Percentiles rank a stretch among this genome's conserved stretches.
These are phyloP conservation scores for Colistium nudipinnis DNA, from an alignment of 2,113 vertebrate genomes.

Conservation along the genomic window DNA sequence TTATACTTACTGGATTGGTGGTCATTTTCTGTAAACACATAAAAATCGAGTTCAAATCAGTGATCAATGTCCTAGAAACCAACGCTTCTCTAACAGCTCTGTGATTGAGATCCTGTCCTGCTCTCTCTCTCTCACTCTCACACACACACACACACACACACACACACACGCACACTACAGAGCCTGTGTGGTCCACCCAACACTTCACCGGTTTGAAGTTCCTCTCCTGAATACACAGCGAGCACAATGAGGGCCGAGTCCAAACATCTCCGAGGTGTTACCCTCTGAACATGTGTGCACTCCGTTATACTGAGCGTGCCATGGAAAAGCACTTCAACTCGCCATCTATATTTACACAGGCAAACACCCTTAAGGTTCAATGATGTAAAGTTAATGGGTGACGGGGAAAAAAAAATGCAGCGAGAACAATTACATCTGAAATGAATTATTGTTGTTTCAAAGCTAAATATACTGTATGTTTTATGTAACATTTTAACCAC, in stretches of 20 bases:
- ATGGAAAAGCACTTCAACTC: constrained; percentile 29
- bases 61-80: neutral
- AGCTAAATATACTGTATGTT: no score
- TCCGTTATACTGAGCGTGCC: neutral
- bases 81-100: constrained; percentile 4
- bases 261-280: constrained; percentile 5
- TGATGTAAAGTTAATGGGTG: constrained; percentile 1
- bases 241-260: constrained; percentile 13
- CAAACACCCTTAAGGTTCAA: constrained; percentile 14
- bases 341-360: neutral
- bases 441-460: no score
- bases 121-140: no score
- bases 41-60: neutral
- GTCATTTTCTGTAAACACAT: constrained; percentile 37
- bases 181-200: constrained; percentile 1
- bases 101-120: neutral
- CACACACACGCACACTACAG: neutral
- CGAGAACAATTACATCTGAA: neutral
- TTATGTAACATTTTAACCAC: no score
- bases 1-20: constrained; percentile 39
- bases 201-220: constrained; percentile 20
- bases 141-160: no score
- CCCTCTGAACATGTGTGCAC: constrained; percentile 3
- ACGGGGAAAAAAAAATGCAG: neutral
- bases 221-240: constrained; percentile 29